phyloP scores from a whole-genome alignment of 2,113 vertebrate genomes.

The Phodopus roborovskii region DNA sequence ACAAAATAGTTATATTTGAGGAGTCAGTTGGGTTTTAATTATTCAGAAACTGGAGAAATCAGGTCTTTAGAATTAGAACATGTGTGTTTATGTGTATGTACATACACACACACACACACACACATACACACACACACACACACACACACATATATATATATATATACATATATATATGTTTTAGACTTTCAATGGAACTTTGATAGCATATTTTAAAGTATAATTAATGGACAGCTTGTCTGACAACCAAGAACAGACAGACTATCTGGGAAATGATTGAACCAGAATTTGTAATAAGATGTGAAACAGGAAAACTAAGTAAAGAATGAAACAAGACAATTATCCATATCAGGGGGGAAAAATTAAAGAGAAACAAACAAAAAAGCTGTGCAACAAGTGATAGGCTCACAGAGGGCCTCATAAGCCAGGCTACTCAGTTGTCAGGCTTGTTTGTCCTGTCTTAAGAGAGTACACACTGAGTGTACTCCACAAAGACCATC shows the following conservation, averaged over 20 bases:
- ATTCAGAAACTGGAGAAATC: neutral
- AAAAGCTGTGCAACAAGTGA: neutral
- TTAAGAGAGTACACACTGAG: accelerated
- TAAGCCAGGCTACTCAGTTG: too few species aligned
- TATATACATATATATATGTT: neutral
- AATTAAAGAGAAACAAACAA: neutral
- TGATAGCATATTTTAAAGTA: neutral
- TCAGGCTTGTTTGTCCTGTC: accelerated
- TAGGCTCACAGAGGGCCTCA: neutral
- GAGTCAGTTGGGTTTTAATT: neutral
- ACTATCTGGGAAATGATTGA: neutral
- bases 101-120: too few species aligned
- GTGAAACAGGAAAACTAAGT: neutral
- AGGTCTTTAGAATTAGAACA: neutral
- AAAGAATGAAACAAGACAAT: neutral
- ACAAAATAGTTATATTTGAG: neutral
- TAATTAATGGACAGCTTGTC: neutral
- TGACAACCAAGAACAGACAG: neutral
- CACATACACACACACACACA: too few species aligned
- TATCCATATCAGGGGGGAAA: neutral
- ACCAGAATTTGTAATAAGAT: neutral
- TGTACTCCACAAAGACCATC: accelerated
- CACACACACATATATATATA: too few species aligned
- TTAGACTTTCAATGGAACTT: neutral
- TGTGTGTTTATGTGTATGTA: too few species aligned